These are phyloP conservation scores for Erynnis tages DNA, from an alignment of 2,888 invertebrate species.

Conservation along the genomic window DNA sequence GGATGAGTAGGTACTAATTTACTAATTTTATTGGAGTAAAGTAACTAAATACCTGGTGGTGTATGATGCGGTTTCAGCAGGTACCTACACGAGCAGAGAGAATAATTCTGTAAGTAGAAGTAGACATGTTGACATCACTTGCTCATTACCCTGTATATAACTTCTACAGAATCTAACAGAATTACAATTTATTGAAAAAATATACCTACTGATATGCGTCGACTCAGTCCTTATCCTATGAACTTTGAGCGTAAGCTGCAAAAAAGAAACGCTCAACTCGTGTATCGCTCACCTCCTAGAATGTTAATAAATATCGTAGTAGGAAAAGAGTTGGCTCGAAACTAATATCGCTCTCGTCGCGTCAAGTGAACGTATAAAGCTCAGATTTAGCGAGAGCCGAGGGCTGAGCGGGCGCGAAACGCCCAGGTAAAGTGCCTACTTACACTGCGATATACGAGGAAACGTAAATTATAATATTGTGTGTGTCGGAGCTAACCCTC, in stretches of 20 bases:
- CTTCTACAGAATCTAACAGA: too few species aligned
- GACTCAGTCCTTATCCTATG: slow-evolving; percentile 5
- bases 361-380: slow-evolving; percentile 82
- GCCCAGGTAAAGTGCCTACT: slow-evolving; percentile 80
- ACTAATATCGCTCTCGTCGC: slow-evolving; percentile 80
- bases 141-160: too few species aligned
- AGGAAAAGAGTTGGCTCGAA: slow-evolving; percentile 73
- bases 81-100: too few species aligned
- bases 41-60: too few species aligned
- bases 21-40: too few species aligned
- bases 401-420: slow-evolving; percentile 76
- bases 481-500: slow-evolving; percentile 77
- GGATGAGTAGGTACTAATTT: too few species aligned
- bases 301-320: slow-evolving; percentile 79
- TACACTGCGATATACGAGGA: slow-evolving; percentile 79
- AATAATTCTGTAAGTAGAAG: too few species aligned
- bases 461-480: slow-evolving; percentile 82
- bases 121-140: too few species aligned
- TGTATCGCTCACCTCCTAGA: slow-evolving; percentile 46
- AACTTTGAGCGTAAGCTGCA: slow-evolving; percentile 15
- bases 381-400: slow-evolving; percentile 79
- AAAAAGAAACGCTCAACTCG: slow-evolving; percentile 27
- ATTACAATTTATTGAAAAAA: too few species aligned
- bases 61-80: too few species aligned
- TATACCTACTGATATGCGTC: neutral